These are phyloP conservation scores for Melanogrammus aeglefinus DNA, from an alignment of 2,797 vertebrate species.

Conservation along the genomic window DNA sequence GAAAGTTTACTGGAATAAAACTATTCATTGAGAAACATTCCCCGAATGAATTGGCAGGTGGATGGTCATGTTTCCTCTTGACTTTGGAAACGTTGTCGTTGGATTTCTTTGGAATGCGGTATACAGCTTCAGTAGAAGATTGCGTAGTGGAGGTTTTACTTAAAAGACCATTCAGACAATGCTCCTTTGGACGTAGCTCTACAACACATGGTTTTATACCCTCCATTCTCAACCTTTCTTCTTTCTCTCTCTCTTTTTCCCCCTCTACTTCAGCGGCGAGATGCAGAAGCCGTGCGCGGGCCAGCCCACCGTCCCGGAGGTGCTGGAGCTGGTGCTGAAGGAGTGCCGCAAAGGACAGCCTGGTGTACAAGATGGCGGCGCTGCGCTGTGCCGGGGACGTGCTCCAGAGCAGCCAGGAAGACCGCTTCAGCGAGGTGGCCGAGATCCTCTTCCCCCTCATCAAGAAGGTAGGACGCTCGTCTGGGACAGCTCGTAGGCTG, in stretches of 20 bases:
- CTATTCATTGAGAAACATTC: too few relatives aligned
- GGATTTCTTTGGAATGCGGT: too few relatives aligned
- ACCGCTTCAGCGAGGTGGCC: conserved; percentile 84
- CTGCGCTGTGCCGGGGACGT: conserved; percentile 82
- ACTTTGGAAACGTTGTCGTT: neutral
- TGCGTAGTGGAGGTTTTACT: neutral
- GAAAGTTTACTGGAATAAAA: too few relatives aligned
- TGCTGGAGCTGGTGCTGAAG: conserved; percentile 85
- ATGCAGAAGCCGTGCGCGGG: conserved; percentile 79
- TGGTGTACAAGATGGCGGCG: conserved; percentile 88
- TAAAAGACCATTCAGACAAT: neutral
- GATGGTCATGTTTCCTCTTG: neutral
- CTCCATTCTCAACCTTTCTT: too few relatives aligned
- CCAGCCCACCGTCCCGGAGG: conserved; percentile 81
- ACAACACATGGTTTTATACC: too few relatives aligned
- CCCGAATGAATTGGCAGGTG: neutral
- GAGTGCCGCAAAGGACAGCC: conserved; percentile 92
- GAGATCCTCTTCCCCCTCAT: conserved; percentile 89
- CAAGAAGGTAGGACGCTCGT: conserved; percentile 80
- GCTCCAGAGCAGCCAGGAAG: conserved; percentile 84
- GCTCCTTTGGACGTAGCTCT: too few relatives aligned
- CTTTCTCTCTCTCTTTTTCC: conserved; percentile 17
- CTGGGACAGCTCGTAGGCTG: neutral
- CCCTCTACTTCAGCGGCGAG: conserved; percentile 72
- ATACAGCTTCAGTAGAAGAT: neutral